Conservation (phyloP, 1,140 invertebrate species). For the Archegozetes longisetosus region DNA sequence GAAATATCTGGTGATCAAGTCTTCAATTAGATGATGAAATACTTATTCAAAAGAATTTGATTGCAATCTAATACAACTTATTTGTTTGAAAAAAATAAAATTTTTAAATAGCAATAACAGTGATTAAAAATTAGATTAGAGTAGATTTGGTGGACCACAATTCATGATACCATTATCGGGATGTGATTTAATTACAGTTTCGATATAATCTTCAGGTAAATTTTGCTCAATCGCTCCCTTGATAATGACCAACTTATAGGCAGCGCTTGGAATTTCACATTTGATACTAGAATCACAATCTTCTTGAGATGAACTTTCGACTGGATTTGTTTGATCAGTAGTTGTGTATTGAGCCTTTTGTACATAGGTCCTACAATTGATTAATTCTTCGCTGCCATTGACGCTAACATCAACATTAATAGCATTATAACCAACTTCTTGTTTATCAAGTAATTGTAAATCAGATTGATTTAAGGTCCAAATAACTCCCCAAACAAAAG, state of each 20-base stretch:
- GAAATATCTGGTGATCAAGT: too few species aligned
- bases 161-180: slow-evolving; percentile 1
- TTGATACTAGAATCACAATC: neutral
- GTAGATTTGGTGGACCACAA: slow-evolving; percentile 8
- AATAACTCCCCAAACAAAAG: slow-evolving; percentile 3
- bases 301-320: neutral
- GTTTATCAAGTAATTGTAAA: slow-evolving; percentile 9
- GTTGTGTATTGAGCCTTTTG: slow-evolving; percentile 2
- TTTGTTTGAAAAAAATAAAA: too few species aligned
- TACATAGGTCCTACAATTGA: slow-evolving; percentile 9
- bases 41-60: too few species aligned
- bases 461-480: slow-evolving; percentile 5
- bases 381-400: neutral
- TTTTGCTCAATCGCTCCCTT: slow-evolving; percentile 9
- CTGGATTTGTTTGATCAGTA: neutral
- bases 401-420: slow-evolving; percentile 1
- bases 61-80: too few species aligned
- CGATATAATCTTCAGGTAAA: slow-evolving; percentile 4
- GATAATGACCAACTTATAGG: slow-evolving; percentile 9
- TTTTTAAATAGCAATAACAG: too few species aligned
- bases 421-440: slow-evolving; percentile 11
- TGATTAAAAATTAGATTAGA: neutral
- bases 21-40: too few species aligned
- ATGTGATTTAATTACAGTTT: slow-evolving; percentile 8
- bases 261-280: neutral